Evolutionary conservation across 1,140 invertebrate genomes (phyloP).

Genomic region (Tetragonula clypearis): DNA sequence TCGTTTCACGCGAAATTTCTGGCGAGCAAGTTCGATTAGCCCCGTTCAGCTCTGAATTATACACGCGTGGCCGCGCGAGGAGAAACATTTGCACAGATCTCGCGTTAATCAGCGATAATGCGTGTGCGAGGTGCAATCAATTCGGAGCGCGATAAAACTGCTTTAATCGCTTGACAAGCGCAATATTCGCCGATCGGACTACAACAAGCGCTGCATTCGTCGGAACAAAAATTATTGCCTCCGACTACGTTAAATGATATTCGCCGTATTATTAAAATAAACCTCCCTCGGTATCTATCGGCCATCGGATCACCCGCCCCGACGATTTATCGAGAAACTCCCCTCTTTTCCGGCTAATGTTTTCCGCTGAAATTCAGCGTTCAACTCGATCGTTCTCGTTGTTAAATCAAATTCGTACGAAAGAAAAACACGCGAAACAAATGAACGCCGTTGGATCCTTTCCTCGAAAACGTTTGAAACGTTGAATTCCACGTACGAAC

Average conservation of each 20-base stretch:
- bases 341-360: neutral
- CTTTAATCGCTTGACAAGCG: constrained; percentile 23
- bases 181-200: neutral
- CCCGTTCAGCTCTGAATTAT: neutral
- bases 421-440: too few species aligned
- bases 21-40: neutral
- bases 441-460: too few species aligned
- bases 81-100: constrained; percentile 16
- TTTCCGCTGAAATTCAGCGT: neutral
- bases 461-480: too few species aligned
- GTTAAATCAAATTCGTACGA: too few species aligned
- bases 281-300: neutral
- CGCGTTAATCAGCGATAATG: constrained; percentile 18
- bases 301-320: neutral
- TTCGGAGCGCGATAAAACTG: constrained; percentile 7
- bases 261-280: neutral
- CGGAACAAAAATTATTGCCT: constrained; percentile 4
- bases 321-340: neutral
- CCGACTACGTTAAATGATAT: neutral
- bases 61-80: neutral
- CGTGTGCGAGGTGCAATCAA: constrained; percentile 14
- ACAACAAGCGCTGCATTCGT: neutral
- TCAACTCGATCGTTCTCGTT: too few species aligned
- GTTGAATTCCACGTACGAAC: too few species aligned
- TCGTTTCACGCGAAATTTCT: too few species aligned